phyloP scores from a whole-genome alignment of 53 echinoderm and acorn worm species.

The Arbacia lixula region DNA sequence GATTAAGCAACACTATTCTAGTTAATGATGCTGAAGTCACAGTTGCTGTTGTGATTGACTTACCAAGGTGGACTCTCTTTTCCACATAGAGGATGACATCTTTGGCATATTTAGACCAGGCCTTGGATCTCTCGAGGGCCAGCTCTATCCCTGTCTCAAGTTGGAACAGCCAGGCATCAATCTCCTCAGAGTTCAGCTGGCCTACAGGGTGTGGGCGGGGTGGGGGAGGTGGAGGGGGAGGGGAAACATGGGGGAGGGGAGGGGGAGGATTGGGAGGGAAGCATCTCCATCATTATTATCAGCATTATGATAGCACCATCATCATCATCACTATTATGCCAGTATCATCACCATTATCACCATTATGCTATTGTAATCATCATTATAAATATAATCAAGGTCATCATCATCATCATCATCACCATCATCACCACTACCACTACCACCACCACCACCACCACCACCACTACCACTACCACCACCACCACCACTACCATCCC shows the following conservation, averaged over 20 bases:
- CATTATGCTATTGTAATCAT: not conserved
- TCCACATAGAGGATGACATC: slow-evolving; percentile 96
- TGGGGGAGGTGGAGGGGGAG: not conserved
- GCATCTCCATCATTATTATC: not conserved
- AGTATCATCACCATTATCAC: not conserved
- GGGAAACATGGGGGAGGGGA: not conserved
- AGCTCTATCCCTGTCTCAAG: slow-evolving; percentile 86
- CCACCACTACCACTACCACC: not conserved
- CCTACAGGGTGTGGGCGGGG: not conserved
- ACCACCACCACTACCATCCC: not conserved
- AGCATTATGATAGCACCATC: not conserved
- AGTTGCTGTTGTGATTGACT: slow-evolving; percentile 6
- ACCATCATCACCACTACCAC: not conserved
- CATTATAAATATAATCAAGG: not conserved
- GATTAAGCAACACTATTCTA: no score
- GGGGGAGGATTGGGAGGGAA: not conserved
- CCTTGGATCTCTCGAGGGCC: slow-evolving; percentile 88
- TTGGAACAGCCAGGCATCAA: slow-evolving; percentile 81
- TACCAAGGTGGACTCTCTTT: slow-evolving; percentile 92
- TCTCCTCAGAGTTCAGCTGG: slow-evolving; percentile 74
- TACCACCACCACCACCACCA: not conserved
- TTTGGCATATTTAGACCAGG: slow-evolving; percentile 99
- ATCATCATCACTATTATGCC: not conserved
- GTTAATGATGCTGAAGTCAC: not conserved
- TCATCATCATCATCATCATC: not conserved